Percentiles rank a stretch among this genome's conserved stretches.
These are phyloP conservation scores for Heliconius cydno DNA, from an alignment of 2,888 invertebrate genomes.

Conservation along the genomic window DNA sequence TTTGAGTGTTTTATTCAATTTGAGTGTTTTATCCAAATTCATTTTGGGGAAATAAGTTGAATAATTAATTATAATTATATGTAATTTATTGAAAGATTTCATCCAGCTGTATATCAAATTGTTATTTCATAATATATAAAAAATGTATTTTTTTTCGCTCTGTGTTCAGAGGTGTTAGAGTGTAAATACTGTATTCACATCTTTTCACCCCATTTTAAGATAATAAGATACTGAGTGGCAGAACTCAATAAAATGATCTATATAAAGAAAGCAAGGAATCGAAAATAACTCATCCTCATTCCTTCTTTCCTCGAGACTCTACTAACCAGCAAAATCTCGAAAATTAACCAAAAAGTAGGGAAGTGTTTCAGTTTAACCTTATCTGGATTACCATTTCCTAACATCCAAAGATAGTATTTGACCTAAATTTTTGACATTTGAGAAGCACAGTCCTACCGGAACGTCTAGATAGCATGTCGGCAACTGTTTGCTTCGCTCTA, in stretches of 20 bases:
- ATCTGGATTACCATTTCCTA: not conserved
- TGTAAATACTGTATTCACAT: too few relatives aligned
- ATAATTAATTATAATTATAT: not conserved
- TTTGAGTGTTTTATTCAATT: not conserved
- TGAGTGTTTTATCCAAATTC: not conserved
- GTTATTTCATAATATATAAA: too few relatives aligned
- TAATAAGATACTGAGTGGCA: too few relatives aligned
- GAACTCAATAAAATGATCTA: too few relatives aligned
- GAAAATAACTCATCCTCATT: too few relatives aligned
- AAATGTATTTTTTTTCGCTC: too few relatives aligned
- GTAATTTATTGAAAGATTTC: not conserved
- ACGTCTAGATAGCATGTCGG: constrained; percentile 51
- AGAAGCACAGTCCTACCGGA: constrained; percentile 43
- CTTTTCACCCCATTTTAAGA: too few relatives aligned
- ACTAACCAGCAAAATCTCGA: too few relatives aligned
- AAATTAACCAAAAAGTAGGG: too few relatives aligned
- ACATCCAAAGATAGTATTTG: not conserved
- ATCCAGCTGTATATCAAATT: not conserved
- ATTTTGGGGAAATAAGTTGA: not conserved
- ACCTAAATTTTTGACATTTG: constrained; percentile 33
- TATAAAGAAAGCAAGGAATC: too few relatives aligned
- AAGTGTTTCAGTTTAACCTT: not conserved
- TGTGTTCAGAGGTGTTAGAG: too few relatives aligned
- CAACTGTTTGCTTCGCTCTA: constrained; percentile 48
- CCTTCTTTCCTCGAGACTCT: too few relatives aligned